Conservation (phyloP, 2,797 vertebrate species). For the Paedocypris micromegethes region DNA sequence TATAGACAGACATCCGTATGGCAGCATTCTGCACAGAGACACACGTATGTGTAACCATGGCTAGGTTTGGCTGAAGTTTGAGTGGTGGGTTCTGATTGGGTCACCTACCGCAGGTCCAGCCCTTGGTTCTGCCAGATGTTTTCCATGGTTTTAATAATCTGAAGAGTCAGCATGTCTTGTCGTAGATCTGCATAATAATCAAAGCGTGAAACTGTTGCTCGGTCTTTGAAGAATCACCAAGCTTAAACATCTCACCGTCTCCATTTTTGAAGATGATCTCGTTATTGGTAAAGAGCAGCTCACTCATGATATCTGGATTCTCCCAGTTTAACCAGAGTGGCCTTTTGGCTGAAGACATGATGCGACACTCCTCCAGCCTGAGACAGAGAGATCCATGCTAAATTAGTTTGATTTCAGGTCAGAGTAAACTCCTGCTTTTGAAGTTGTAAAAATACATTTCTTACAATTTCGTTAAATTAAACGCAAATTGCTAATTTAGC, state of each 20-base stretch:
- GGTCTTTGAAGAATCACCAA: background rate
- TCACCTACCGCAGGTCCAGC: constrained; percentile 65
- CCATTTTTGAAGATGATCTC: constrained; percentile 78
- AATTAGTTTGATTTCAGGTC: no score
- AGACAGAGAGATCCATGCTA: background rate
- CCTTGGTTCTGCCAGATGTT: constrained; percentile 77
- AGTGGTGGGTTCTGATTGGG: background rate
- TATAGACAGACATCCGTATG: constrained; percentile 77
- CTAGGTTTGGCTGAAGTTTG: background rate
- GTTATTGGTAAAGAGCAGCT: constrained; percentile 73
- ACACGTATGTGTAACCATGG: background rate
- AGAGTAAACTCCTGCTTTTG: no score
- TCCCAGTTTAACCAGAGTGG: constrained; percentile 78
- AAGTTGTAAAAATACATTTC: no score
- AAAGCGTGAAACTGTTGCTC: background rate
- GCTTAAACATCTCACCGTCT: constrained; percentile 56
- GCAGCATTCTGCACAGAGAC: constrained; percentile 69
- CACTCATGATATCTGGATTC: constrained; percentile 75
- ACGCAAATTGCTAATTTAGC: no score
- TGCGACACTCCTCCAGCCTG: constrained; percentile 71
- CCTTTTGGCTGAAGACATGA: constrained; percentile 73
- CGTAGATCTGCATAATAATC: constrained; percentile 59
- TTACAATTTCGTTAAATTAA: no score
- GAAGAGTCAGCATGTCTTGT: constrained; percentile 73
- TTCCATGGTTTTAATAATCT: constrained; percentile 75